Evolutionary conservation across 2,888 invertebrate genomes (phyloP).

Genomic region (Apantesis nais): DNA sequence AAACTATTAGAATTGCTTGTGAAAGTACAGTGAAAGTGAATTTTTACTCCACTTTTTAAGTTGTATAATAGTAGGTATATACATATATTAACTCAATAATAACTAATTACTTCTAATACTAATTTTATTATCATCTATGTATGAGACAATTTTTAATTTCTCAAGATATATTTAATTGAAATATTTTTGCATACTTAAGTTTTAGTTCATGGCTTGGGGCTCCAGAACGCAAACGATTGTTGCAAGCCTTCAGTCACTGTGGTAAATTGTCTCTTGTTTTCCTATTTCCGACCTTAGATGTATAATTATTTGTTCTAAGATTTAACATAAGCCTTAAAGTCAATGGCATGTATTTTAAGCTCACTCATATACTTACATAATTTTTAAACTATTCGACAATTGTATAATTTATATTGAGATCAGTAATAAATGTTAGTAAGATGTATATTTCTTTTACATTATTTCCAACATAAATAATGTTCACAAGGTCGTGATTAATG

Average conservation of each 20-base stretch:
- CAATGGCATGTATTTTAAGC: no score
- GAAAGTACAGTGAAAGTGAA: slow-evolving; percentile 2
- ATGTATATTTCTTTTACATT: neutral
- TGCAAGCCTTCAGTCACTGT: no score
- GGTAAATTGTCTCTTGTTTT: no score
- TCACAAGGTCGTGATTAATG: slow-evolving; percentile 14
- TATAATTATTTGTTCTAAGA: no score
- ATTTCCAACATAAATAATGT: neutral
- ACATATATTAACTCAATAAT: neutral
- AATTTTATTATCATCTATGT: neutral
- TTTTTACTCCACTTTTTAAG: neutral
- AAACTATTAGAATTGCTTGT: neutral
- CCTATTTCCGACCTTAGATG: no score
- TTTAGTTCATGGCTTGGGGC: neutral
- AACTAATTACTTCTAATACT: neutral
- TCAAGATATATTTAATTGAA: neutral
- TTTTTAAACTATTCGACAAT: no score
- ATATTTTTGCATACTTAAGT: neutral
- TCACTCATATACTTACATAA: no score
- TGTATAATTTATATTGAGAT: neutral
- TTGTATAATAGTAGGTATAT: neutral
- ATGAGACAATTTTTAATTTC: neutral
- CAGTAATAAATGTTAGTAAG: neutral
- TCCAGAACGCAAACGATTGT: no score
- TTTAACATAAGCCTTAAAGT: no score